phyloP scores from a whole-genome alignment of 2,888 invertebrate species.

The Agrotis ipsilon region DNA sequence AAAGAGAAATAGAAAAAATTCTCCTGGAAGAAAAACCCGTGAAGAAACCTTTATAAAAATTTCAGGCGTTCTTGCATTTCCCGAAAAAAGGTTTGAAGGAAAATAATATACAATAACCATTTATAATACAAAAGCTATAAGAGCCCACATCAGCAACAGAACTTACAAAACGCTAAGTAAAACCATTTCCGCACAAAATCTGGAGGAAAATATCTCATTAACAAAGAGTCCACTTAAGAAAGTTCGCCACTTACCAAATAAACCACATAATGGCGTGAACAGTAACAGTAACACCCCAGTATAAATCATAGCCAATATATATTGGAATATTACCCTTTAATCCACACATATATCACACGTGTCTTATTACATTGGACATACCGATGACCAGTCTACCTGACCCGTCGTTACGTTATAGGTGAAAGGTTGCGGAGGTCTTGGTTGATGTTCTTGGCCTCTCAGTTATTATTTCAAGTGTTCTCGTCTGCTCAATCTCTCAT shows the following conservation, averaged over 20 bases:
- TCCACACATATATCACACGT: conserved; percentile 29
- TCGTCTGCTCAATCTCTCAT: conserved; percentile 73
- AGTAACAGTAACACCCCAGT: conserved; percentile 48
- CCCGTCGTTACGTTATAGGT: conserved; percentile 11
- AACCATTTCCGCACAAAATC: conserved; percentile 55
- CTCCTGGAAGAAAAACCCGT: too few relatives aligned
- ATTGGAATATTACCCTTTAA: conserved; percentile 52
- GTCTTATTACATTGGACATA: conserved; percentile 55
- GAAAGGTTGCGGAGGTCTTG: conserved; percentile 17
- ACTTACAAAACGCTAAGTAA: conserved; percentile 42
- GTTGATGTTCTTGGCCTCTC: conserved; percentile 53
- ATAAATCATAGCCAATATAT: conserved; percentile 68
- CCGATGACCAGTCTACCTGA: conserved; percentile 25
- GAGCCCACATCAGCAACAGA: conserved; percentile 21
- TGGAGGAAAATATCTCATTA: conserved; percentile 69
- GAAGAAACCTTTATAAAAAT: neutral
- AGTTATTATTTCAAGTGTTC: conserved; percentile 77
- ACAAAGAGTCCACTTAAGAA: conserved; percentile 67
- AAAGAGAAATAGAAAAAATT: too few relatives aligned
- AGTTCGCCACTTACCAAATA: conserved; percentile 65
- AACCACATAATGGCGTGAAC: conserved; percentile 63
- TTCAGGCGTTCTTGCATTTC: neutral
- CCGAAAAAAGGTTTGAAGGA: neutral
- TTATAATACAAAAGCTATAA: conserved; percentile 16
- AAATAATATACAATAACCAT: conserved; percentile 2